Percentiles rank a stretch among this genome's conserved stretches.
Evolutionary conservation across 1,140 invertebrate species (phyloP).

Genomic region (Drosophila arizonae): DNA sequence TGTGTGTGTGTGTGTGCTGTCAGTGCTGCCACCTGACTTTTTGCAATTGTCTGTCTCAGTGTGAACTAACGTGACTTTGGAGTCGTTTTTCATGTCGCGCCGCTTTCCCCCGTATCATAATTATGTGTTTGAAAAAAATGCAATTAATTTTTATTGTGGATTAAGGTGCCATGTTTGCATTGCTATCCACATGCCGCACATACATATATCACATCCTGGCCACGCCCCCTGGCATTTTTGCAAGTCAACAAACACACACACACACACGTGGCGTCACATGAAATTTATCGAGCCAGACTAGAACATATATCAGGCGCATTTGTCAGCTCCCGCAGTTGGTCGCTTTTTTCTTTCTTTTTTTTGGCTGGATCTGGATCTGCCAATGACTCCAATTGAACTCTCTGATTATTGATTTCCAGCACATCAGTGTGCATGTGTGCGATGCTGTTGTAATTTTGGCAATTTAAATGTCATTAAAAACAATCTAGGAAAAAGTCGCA

Average conservation of each 20-base stretch:
- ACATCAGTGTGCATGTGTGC: constrained; percentile 19
- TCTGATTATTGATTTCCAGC: constrained; percentile 66
- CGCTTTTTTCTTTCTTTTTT: constrained; percentile 39
- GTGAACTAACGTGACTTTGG: constrained; percentile 49
- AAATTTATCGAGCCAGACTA: constrained; percentile 71
- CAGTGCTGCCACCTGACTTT: constrained; percentile 58
- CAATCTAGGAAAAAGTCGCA: constrained; percentile 70
- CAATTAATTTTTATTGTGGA: constrained; percentile 71
- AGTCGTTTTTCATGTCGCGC: constrained; percentile 30
- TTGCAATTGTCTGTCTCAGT: constrained; percentile 55
- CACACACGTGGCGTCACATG: constrained; percentile 29
- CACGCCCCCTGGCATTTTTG: constrained; percentile 42
- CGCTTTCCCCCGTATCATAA: constrained; percentile 48
- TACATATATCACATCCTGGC: constrained; percentile 61
- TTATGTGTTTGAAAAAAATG: constrained; percentile 56
- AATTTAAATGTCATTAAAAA: constrained; percentile 78
- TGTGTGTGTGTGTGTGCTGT: constrained; percentile 27
- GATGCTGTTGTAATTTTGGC: constrained; percentile 68
- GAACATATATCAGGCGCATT: constrained; percentile 70
- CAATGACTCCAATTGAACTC: constrained; percentile 59
- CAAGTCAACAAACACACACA: constrained; percentile 46
- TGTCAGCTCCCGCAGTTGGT: constrained; percentile 54
- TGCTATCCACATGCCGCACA: constrained; percentile 62
- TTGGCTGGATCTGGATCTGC: constrained; percentile 4
- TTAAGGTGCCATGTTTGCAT: constrained; percentile 72